Percentiles rank a stretch among this genome's conserved stretches.
phyloP scores from a whole-genome alignment of 2,797 vertebrate genomes.

The Myioborus miniatus region DNA sequence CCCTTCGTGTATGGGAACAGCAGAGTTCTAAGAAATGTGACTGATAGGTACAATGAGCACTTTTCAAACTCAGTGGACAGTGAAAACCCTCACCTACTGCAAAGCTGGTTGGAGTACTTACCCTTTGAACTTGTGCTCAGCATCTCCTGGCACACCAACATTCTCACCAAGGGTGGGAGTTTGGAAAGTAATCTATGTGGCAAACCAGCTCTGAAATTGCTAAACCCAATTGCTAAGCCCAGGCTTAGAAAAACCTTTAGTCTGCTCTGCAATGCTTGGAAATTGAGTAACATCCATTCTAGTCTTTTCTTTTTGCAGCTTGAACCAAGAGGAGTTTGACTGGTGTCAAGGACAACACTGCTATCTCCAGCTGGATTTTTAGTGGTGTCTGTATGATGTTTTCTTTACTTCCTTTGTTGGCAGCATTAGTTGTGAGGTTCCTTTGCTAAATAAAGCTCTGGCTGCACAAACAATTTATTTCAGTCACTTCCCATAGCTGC shows the following conservation, averaged over 20 bases:
- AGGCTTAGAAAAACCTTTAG: neutral
- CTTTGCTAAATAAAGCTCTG: constrained; percentile 45
- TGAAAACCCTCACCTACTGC: neutral
- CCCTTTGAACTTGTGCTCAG: neutral
- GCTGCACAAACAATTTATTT: constrained; percentile 51
- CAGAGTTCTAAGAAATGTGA: neutral
- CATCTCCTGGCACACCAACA: neutral
- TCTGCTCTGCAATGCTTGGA: neutral
- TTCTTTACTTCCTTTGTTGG: constrained; percentile 11
- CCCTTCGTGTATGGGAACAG: neutral
- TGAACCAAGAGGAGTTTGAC: neutral
- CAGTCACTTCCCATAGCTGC: constrained; percentile 50
- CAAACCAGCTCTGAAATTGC: neutral
- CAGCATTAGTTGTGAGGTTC: constrained; percentile 24
- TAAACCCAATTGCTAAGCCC: neutral
- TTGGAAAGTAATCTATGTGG: neutral
- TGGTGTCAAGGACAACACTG: neutral
- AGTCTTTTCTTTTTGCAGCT: neutral
- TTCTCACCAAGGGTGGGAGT: neutral
- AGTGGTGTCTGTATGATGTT: neutral
- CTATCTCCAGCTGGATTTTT: neutral
- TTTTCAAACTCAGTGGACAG: neutral
- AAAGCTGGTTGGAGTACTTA: neutral
- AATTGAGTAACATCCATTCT: neutral
- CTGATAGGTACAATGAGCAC: neutral